Percentiles rank a stretch among this genome's conserved stretches.
Conservation (phyloP, 2,113 vertebrate species). For the Henicopernis longicauda region DNA sequence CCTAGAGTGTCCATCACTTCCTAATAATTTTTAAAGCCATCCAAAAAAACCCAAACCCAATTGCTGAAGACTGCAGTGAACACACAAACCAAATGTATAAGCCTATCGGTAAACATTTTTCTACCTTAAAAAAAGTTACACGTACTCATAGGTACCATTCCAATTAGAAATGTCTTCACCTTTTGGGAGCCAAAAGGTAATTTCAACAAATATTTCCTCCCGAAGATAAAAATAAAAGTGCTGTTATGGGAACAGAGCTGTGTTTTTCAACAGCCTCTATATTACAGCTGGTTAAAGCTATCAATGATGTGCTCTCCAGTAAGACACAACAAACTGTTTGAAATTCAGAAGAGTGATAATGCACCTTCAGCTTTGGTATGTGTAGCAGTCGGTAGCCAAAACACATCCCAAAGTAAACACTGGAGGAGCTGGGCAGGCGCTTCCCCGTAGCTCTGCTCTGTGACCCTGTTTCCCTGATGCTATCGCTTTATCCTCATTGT, state of each 20-base stretch:
- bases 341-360: neutral
- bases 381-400: neutral
- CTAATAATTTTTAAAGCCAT: neutral
- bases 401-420: neutral
- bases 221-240: constrained; percentile 26
- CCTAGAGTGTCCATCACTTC: neutral
- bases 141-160: neutral
- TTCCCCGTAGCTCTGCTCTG: neutral
- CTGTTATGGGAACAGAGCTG: neutral
- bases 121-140: neutral
- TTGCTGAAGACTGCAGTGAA: neutral
- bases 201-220: constrained; percentile 13
- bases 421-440: neutral
- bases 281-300: constrained; percentile 5
- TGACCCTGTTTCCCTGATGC: neutral
- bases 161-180: neutral
- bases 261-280: neutral
- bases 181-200: neutral
- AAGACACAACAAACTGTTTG: constrained; percentile 40
- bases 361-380: constrained; percentile 4
- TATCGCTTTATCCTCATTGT: neutral
- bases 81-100: neutral
- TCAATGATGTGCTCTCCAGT: neutral
- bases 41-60: neutral
- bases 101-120: neutral